These are phyloP conservation scores for Meghimatium bilineatum DNA, from an alignment of 2,888 invertebrate genomes.

Conservation along the genomic window DNA sequence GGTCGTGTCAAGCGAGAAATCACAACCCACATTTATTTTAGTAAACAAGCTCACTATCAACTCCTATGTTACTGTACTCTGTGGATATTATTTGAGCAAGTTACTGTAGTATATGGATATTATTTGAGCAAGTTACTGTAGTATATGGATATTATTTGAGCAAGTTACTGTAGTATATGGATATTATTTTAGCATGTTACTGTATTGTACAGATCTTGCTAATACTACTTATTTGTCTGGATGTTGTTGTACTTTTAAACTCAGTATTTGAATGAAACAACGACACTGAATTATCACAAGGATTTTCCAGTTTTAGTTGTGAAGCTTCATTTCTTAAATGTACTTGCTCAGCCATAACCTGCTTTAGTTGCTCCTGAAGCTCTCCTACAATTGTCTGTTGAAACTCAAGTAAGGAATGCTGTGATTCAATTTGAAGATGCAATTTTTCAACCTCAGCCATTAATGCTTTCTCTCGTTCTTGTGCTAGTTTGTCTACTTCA, in stretches of 20 bases:
- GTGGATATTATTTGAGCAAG: background rate
- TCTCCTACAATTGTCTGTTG: slow-evolving; percentile 54
- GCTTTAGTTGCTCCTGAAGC: slow-evolving; percentile 47
- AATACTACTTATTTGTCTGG: slow-evolving; percentile 30
- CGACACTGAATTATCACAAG: background rate
- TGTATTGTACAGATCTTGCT: slow-evolving; percentile 47
- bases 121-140: background rate
- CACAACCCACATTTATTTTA: no score
- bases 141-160: background rate
- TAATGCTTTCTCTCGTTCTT: slow-evolving; percentile 64
- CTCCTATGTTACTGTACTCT: background rate
- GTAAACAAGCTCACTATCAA: no score
- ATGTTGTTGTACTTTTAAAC: slow-evolving; percentile 16
- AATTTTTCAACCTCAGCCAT: slow-evolving; percentile 64
- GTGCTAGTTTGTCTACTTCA: slow-evolving; percentile 65
- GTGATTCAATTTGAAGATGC: slow-evolving; percentile 61
- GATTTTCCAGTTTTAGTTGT: background rate
- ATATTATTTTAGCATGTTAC: background rate
- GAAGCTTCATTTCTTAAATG: background rate
- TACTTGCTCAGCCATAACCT: slow-evolving; percentile 14
- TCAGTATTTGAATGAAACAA: background rate
- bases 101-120: background rate
- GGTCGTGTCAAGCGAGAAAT: no score
- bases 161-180: no score
- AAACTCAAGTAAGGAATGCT: slow-evolving; percentile 60